Conservation (phyloP, 2,888 invertebrate genomes). For the Agrotis segetum region DNA sequence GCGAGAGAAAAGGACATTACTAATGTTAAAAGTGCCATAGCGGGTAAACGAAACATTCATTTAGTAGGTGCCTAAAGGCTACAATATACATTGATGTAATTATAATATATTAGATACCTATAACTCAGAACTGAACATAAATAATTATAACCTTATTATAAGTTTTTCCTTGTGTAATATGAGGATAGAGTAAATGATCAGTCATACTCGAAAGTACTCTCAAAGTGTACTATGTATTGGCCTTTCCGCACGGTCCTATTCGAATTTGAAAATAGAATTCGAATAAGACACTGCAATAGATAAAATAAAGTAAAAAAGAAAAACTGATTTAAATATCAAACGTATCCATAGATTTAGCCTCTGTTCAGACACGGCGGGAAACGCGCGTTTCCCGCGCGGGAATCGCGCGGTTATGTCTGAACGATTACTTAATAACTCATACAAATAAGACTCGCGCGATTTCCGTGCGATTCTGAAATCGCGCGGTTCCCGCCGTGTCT, state of each 20-base stretch:
- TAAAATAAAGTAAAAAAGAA: background rate
- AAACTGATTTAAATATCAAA: constrained; percentile 5
- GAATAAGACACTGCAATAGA: background rate
- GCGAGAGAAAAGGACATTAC: constrained; percentile 15
- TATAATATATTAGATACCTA: constrained; percentile 1
- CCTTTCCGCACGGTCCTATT: background rate
- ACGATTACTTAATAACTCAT: too few relatives aligned
- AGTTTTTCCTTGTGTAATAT: background rate
- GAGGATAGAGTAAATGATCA: background rate
- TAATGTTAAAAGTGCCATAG: constrained; percentile 36
- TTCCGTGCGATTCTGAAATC: too few relatives aligned
- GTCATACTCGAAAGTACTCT: background rate
- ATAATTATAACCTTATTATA: background rate
- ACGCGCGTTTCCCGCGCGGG: too few relatives aligned
- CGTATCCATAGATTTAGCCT: background rate
- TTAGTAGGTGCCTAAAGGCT: background rate
- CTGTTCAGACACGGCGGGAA: too few relatives aligned
- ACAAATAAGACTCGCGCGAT: too few relatives aligned
- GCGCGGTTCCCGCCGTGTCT: too few relatives aligned
- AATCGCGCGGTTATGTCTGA: too few relatives aligned
- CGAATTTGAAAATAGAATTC: background rate
- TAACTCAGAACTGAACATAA: background rate
- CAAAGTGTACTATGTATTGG: background rate
- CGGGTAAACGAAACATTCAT: background rate
- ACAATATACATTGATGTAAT: background rate